Percentiles rank a stretch among this genome's conserved stretches.
Conservation (phyloP, 2,888 invertebrate genomes). For the Pantelozetes paolii region DNA sequence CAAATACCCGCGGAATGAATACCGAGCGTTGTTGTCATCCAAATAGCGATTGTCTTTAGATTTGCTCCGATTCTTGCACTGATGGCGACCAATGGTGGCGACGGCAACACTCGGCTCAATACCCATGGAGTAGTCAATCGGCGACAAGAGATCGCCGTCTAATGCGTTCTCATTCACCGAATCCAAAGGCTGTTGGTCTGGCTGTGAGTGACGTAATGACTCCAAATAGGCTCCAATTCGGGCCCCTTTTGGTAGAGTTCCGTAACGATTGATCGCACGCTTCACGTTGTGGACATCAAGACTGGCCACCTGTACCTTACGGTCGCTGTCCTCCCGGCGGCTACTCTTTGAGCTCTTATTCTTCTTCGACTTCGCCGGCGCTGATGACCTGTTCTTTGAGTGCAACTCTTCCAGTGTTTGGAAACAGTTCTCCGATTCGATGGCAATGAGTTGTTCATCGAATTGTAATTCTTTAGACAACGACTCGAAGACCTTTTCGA, state of each 20-base stretch:
- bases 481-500: constrained; percentile 59
- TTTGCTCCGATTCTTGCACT: constrained; percentile 31
- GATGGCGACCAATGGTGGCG: constrained; percentile 25
- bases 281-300: constrained; percentile 93
- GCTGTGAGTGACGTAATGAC: constrained; percentile 65
- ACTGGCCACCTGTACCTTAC: constrained; percentile 73
- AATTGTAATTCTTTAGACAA: constrained; percentile 47
- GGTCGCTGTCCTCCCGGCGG: constrained; percentile 12
- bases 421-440: constrained; percentile 7
- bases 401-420: constrained; percentile 34
- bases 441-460: constrained; percentile 21
- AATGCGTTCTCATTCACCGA: constrained; percentile 42
- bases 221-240: constrained; percentile 94
- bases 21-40: constrained; percentile 9
- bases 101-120: constrained; percentile 21
- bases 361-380: neutral
- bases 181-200: constrained; percentile 51
- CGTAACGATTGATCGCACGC: constrained; percentile 82
- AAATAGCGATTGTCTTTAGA: constrained; percentile 32
- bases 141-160: constrained; percentile 41
- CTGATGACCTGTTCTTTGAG: constrained; percentile 15
- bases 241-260: constrained; percentile 92
- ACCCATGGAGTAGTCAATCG: constrained; percentile 15
- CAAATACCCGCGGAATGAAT: constrained; percentile 44
- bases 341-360: neutral